These are phyloP conservation scores for Tetrax tetrax DNA, from an alignment of 2,113 vertebrate species.

Conservation along the genomic window DNA sequence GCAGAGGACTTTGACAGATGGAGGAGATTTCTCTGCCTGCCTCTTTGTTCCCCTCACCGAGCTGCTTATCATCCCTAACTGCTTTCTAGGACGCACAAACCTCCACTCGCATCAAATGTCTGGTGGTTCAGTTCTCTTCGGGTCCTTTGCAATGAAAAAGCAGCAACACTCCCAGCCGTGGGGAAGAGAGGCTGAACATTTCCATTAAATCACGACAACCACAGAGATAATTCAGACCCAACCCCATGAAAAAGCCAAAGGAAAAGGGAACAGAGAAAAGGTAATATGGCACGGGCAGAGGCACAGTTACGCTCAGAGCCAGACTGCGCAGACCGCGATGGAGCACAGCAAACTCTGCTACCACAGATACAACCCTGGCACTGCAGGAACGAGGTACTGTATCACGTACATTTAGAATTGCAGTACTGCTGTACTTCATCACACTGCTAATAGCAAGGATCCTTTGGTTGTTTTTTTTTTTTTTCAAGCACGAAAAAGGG, in stretches of 20 bases:
- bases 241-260: neutral
- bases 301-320: neutral
- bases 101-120: fast-evolving
- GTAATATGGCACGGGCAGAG: neutral
- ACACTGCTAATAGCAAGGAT: neutral
- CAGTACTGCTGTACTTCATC: neutral
- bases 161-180: fast-evolving
- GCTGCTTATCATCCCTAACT: neutral
- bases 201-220: neutral
- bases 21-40: neutral
- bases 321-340: neutral
- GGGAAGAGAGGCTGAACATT: neutral
- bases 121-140: neutral
- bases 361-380: neutral
- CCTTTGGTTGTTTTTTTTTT: neutral
- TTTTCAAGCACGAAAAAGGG: neutral
- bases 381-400: neutral
- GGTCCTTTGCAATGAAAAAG: neutral
- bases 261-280: neutral
- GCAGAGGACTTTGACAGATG: neutral
- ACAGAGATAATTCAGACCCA: neutral
- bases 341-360: neutral
- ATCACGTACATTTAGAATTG: neutral
- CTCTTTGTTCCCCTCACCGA: neutral
- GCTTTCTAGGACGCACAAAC: neutral